A percentile compares a stretch with the other conserved stretches of the same genome.
These are phyloP conservation scores for Tiphia femorata DNA, from an alignment of 2,888 invertebrate genomes.

Conservation along the genomic window DNA sequence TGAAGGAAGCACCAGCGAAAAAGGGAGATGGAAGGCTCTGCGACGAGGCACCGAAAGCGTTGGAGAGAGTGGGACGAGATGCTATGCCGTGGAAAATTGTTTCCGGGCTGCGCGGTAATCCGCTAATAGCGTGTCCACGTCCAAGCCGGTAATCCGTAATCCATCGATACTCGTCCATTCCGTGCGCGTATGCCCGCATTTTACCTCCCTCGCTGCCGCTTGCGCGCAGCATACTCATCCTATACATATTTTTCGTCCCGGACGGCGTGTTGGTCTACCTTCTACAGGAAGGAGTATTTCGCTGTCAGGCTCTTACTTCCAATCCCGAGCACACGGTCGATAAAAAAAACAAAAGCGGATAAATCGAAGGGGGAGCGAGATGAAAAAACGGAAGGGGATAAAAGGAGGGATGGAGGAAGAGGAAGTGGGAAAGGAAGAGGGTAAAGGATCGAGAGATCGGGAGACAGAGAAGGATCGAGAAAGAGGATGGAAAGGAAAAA, in stretches of 20 bases:
- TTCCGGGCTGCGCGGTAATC: slow-evolving; percentile 54
- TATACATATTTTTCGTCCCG: too few species aligned
- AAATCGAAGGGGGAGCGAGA: too few species aligned
- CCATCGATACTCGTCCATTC: slow-evolving; percentile 33
- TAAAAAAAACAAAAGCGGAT: too few species aligned
- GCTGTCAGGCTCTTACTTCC: too few species aligned
- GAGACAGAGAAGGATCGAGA: background rate
- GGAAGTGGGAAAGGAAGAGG: slow-evolving; percentile 3
- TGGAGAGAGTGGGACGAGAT: slow-evolving; percentile 23
- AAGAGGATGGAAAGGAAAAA: background rate
- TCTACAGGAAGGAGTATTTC: too few species aligned
- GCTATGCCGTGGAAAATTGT: slow-evolving; percentile 54
- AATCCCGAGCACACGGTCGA: too few species aligned
- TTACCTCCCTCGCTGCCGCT: too few species aligned
- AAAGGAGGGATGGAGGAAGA: background rate
- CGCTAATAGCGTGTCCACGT: slow-evolving; percentile 57
- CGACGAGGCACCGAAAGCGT: too few species aligned
- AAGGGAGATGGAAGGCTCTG: slow-evolving; percentile 9
- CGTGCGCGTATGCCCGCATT: background rate
- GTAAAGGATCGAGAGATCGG: slow-evolving; percentile 12
- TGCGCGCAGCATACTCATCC: too few species aligned
- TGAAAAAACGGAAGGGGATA: background rate
- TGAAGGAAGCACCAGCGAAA: background rate
- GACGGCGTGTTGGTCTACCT: too few species aligned
- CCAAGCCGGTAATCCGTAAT: slow-evolving; percentile 49